Evolutionary conservation across 1,140 invertebrate genomes (phyloP).

Genomic region (Babylonia areolata): DNA sequence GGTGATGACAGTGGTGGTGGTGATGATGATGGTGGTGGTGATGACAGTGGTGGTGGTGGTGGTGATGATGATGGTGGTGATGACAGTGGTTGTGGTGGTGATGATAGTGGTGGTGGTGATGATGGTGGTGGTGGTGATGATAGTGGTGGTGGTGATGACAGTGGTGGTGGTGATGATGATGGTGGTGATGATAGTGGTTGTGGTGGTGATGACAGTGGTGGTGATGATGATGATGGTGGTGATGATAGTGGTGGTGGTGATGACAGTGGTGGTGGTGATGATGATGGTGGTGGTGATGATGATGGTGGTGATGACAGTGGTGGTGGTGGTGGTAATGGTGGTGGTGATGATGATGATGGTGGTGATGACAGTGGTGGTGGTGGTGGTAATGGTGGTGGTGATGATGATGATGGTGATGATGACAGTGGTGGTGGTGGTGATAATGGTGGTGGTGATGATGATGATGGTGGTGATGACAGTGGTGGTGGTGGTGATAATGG

Average conservation of each 20-base stretch:
- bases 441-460: neutral
- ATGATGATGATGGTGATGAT: constrained; percentile 5
- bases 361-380: constrained; percentile 11
- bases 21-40: constrained; percentile 12
- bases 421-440: neutral
- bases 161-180: too few relatives aligned
- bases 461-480: neutral
- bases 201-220: too few relatives aligned
- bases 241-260: constrained; percentile 12
- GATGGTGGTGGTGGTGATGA: too few relatives aligned
- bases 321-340: constrained; percentile 11
- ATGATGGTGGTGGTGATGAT: constrained; percentile 12
- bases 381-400: constrained; percentile 11
- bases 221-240: constrained; percentile 12
- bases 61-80: too few relatives aligned
- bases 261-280: constrained; percentile 12
- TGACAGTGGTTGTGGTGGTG: too few relatives aligned
- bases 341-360: constrained; percentile 12
- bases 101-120: too few relatives aligned
- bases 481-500: neutral
- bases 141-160: constrained; percentile 12
- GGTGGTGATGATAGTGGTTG: too few relatives aligned
- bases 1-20: constrained; percentile 11
- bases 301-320: constrained; percentile 11
- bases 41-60: constrained; percentile 11